Conservation (phyloP, 1,140 invertebrate genomes). For the Temnothorax longispinosus region DNA sequence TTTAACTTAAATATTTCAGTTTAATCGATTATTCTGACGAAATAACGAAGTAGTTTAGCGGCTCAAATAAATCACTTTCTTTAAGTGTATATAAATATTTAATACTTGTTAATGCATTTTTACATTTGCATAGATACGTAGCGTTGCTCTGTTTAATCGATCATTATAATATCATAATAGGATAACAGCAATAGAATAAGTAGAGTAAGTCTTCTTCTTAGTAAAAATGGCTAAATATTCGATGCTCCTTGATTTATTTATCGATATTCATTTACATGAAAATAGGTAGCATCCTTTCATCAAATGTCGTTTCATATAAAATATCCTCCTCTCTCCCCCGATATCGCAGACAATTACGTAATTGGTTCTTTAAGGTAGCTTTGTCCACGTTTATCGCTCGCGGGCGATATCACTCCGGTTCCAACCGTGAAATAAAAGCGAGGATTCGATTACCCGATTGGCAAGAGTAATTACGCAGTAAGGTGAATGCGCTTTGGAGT, state of each 20-base stretch:
- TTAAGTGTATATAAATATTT: not conserved
- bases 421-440: slow-evolving; percentile 26
- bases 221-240: not conserved
- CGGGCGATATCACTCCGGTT: not conserved
- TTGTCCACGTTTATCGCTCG: slow-evolving; percentile 8
- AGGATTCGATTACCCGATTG: slow-evolving; percentile 60
- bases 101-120: not conserved
- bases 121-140: not conserved
- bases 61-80: not conserved
- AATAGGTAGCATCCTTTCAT: not conserved
- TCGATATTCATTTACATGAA: slow-evolving; percentile 24
- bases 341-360: slow-evolving; percentile 38
- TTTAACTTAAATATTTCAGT: not conserved
- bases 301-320: not conserved
- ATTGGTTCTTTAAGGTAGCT: slow-evolving; percentile 43
- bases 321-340: not conserved
- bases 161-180: not conserved
- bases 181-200: not conserved
- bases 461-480: slow-evolving; percentile 63
- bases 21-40: slow-evolving; percentile 20
- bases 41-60: slow-evolving; percentile 20
- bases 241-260: slow-evolving; percentile 17
- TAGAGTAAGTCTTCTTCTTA: not conserved
- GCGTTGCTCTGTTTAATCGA: not conserved
- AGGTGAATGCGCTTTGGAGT: slow-evolving; percentile 53